Conservation (phyloP, 1,140 invertebrate species). For the Helicoverpa armigera region DNA sequence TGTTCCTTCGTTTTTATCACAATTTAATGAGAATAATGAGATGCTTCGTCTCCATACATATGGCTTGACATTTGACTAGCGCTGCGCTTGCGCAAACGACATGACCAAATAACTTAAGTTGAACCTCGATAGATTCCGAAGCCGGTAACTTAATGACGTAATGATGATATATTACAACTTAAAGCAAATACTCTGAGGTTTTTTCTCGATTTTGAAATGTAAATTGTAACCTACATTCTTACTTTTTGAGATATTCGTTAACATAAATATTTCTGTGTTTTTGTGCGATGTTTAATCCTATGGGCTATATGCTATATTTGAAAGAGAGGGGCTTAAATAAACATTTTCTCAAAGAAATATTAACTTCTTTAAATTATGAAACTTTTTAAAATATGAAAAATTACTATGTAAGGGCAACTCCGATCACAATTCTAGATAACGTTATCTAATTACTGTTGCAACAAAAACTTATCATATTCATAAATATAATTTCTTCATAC, state of each 20-base stretch:
- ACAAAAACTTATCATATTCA: slow-evolving; percentile 22
- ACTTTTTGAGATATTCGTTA: neutral
- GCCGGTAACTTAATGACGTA: neutral
- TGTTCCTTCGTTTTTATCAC: neutral
- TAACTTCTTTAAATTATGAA: too few relatives aligned
- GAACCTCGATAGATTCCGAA: neutral
- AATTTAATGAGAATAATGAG: neutral
- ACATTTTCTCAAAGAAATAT: too few relatives aligned
- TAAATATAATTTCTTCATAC: slow-evolving; percentile 10
- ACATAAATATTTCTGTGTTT: neutral
- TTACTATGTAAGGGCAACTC: too few relatives aligned
- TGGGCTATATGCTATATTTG: too few relatives aligned
- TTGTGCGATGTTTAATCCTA: too few relatives aligned
- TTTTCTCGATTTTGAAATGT: neutral
- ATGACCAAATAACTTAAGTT: neutral
- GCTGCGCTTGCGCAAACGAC: neutral
- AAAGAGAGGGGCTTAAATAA: too few relatives aligned
- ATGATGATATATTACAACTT: neutral
- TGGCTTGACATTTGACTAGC: neutral
- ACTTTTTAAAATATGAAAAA: too few relatives aligned
- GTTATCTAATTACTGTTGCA: neutral
- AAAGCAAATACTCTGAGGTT: neutral
- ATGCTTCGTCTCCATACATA: neutral
- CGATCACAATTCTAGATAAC: neutral
- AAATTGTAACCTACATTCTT: too few relatives aligned